Conservation (phyloP, 2,888 invertebrate genomes). For the Cephus runcator region DNA sequence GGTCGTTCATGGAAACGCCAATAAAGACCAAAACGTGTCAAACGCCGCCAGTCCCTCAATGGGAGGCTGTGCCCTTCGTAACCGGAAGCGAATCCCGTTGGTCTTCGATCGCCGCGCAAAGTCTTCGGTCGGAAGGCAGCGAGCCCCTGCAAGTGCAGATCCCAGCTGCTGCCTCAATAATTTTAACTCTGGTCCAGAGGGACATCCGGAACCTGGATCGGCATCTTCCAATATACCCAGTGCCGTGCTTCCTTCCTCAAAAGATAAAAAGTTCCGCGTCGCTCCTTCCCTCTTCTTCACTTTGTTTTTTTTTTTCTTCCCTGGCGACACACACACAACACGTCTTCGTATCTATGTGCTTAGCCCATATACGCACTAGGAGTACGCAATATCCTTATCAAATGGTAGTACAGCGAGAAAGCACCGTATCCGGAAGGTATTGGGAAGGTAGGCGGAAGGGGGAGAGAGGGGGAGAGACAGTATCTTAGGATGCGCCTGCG, state of each 20-base stretch:
- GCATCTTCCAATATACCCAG: too few relatives aligned
- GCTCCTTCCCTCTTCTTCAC: constrained; percentile 17
- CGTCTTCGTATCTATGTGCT: not conserved
- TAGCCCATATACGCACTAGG: not conserved
- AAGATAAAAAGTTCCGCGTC: not conserved
- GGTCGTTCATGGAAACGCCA: not conserved
- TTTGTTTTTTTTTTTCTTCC: not conserved
- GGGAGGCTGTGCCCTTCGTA: too few relatives aligned
- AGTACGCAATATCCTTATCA: not conserved
- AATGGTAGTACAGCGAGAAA: not conserved
- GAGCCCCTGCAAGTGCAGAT: too few relatives aligned
- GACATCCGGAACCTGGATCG: too few relatives aligned
- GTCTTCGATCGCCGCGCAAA: too few relatives aligned
- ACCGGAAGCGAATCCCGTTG: too few relatives aligned
- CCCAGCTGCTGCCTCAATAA: too few relatives aligned
- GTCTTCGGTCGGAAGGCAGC: too few relatives aligned
- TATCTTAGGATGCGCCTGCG: not conserved
- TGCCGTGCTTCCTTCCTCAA: not conserved
- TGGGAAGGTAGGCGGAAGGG: too few relatives aligned
- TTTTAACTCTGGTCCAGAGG: too few relatives aligned
- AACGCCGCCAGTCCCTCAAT: too few relatives aligned
- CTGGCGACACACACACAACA: not conserved
- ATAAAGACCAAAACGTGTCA: not conserved
- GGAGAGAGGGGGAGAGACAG: too few relatives aligned
- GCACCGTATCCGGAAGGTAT: not conserved